A percentile compares a stretch with the other conserved stretches of the same genome.
These are phyloP conservation scores for Amblyteles armatorius DNA, from an alignment of 2,888 invertebrate species.

Conservation along the genomic window DNA sequence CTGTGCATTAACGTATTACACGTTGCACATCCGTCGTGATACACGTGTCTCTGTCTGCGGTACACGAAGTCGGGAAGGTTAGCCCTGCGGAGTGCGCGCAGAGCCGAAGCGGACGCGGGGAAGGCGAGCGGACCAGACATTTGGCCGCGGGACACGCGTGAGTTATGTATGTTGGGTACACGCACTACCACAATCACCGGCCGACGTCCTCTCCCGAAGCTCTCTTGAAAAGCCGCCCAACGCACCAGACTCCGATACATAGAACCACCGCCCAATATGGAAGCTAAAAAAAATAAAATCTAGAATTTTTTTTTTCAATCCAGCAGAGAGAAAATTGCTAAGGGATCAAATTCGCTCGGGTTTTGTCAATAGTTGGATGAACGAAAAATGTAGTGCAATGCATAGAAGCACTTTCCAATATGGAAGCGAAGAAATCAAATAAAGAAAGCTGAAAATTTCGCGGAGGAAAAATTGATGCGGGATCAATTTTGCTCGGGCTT, in stretches of 20 bases:
- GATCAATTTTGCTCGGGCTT: too few species aligned
- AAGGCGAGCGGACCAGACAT: conserved; percentile 41
- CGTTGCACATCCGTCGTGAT: conserved; percentile 33
- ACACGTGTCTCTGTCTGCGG: conserved; percentile 14
- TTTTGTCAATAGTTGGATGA: too few species aligned
- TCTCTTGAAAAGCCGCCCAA: background rate
- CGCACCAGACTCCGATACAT: background rate
- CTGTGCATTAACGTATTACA: conserved; percentile 43
- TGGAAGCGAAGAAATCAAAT: too few species aligned
- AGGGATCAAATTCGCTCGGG: too few species aligned
- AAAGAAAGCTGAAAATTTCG: too few species aligned
- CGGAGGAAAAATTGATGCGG: too few species aligned
- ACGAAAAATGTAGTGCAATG: too few species aligned
- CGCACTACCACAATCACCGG: conserved; percentile 11
- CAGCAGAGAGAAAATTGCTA: too few species aligned
- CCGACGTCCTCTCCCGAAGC: background rate
- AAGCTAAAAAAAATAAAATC: background rate
- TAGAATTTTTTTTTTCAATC: too few species aligned
- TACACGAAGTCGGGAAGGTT: conserved; percentile 19
- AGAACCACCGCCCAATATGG: background rate
- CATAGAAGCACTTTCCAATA: too few species aligned
- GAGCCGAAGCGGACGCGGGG: conserved; percentile 13
- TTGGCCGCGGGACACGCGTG: conserved; percentile 55
- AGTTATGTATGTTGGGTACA: conserved; percentile 56
- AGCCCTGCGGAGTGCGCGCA: background rate